phyloP scores from a whole-genome alignment of 1,140 invertebrate genomes.

The Ceratina calcarata region DNA sequence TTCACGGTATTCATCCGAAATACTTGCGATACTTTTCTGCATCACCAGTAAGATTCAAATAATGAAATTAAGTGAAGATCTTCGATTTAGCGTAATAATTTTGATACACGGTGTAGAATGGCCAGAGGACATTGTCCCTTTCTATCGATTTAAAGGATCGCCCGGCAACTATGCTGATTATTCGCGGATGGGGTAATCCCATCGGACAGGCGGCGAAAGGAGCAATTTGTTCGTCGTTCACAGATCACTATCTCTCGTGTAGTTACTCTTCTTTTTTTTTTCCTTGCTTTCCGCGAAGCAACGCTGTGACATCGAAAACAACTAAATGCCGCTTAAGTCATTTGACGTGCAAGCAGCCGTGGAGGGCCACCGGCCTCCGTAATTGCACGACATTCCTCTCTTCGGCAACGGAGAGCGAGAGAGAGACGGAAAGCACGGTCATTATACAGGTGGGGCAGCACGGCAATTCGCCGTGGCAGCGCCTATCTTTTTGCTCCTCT shows the following conservation, averaged over 20 bases:
- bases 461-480: slow-evolving; percentile 57
- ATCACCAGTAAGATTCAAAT: too few relatives aligned
- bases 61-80: too few relatives aligned
- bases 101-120: not conserved
- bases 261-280: not conserved
- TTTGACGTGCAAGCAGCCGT: slow-evolving; percentile 53
- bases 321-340: slow-evolving; percentile 67
- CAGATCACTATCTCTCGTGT: slow-evolving; percentile 53
- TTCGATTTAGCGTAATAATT: too few relatives aligned
- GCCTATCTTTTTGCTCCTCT: slow-evolving; percentile 32
- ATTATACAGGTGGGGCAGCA: slow-evolving; percentile 58
- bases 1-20: too few relatives aligned
- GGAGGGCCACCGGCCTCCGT: slow-evolving; percentile 56
- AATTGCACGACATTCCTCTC: slow-evolving; percentile 66
- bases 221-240: slow-evolving; percentile 58
- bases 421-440: slow-evolving; percentile 39
- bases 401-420: slow-evolving; percentile 21
- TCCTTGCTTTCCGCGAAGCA: slow-evolving; percentile 25
- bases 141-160: not conserved
- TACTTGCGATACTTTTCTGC: too few relatives aligned
- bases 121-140: slow-evolving; percentile 12
- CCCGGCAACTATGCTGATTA: slow-evolving; percentile 41
- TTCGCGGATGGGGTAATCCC: slow-evolving; percentile 53
- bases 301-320: slow-evolving; percentile 64
- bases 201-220: slow-evolving; percentile 49